phyloP scores from a whole-genome alignment of 2,113 vertebrate species.

The Arizona elegans region DNA sequence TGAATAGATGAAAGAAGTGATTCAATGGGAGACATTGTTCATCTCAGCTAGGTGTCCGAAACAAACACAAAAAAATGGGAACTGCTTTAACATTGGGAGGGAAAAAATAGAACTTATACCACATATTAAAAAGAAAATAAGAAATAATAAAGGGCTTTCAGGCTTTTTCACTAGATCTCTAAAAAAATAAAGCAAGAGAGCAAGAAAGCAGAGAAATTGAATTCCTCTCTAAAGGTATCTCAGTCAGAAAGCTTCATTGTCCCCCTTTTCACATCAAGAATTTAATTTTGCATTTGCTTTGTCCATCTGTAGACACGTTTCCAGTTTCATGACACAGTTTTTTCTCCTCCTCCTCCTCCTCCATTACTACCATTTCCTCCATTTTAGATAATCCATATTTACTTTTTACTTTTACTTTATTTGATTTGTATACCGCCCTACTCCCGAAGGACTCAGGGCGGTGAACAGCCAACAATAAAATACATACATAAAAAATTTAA shows the following conservation, averaged over 20 bases:
- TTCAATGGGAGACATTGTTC: slow-evolving; percentile 71
- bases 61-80: slow-evolving; percentile 71
- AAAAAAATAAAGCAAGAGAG: slow-evolving; percentile 63
- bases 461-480: too few species aligned
- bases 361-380: not conserved
- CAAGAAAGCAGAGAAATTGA: slow-evolving; percentile 71
- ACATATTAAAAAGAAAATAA: slow-evolving; percentile 70
- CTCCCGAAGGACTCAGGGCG: too few species aligned
- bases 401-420: too few species aligned
- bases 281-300: slow-evolving; percentile 78
- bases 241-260: slow-evolving; percentile 67
- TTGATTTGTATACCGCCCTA: too few species aligned
- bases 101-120: slow-evolving; percentile 64
- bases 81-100: slow-evolving; percentile 66
- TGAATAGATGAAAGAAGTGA: slow-evolving; percentile 69
- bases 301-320: slow-evolving; percentile 62
- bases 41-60: slow-evolving; percentile 72
- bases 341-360: slow-evolving; percentile 7
- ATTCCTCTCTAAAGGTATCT: slow-evolving; percentile 72
- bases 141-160: slow-evolving; percentile 74
- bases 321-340: slow-evolving; percentile 49
- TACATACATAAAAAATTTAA: too few species aligned
- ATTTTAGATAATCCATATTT: slow-evolving; percentile 38
- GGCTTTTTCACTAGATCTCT: slow-evolving; percentile 56
- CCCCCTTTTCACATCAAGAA: slow-evolving; percentile 70